Percentiles rank a stretch among this genome's conserved stretches.
These are phyloP conservation scores for Lasioglossum marginatum DNA, from an alignment of 2,888 invertebrate genomes.

Conservation along the genomic window DNA sequence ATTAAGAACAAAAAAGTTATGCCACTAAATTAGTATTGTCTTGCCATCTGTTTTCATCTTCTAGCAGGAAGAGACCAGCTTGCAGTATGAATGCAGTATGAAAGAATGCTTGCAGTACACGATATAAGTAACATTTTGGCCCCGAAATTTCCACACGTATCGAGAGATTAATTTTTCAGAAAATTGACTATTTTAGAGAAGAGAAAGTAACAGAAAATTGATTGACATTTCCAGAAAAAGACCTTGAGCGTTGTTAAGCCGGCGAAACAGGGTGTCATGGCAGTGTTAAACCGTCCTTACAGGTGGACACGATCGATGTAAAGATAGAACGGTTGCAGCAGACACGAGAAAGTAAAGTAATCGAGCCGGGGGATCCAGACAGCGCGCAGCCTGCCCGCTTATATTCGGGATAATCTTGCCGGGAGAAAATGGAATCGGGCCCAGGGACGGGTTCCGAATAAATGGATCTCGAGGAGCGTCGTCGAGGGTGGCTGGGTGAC, in stretches of 20 bases:
- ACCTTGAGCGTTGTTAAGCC: not conserved
- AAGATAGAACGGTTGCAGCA: not conserved
- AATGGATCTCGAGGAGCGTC: slow-evolving; percentile 63
- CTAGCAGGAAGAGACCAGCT: not conserved
- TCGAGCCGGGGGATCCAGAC: slow-evolving; percentile 4
- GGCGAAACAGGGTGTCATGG: not conserved
- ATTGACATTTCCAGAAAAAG: no score
- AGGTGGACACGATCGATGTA: not conserved
- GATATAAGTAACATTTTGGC: not conserved
- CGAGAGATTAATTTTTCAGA: not conserved
- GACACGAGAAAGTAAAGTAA: not conserved
- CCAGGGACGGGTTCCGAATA: slow-evolving; percentile 45
- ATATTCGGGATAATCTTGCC: slow-evolving; percentile 9
- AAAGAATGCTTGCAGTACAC: not conserved
- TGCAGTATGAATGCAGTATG: no score
- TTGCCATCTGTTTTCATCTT: no score
- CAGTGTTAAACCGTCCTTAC: not conserved
- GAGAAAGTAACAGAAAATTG: no score
- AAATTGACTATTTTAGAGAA: not conserved
- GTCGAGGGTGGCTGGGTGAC: slow-evolving; percentile 25
- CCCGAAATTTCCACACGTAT: not conserved
- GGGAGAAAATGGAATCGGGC: slow-evolving; percentile 59
- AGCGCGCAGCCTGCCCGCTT: not conserved
- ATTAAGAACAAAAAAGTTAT: not conserved
- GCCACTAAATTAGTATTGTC: not conserved